These are phyloP conservation scores for Semaprochilodus insignis DNA, from an alignment of 2,797 vertebrate genomes.

Conservation along the genomic window DNA sequence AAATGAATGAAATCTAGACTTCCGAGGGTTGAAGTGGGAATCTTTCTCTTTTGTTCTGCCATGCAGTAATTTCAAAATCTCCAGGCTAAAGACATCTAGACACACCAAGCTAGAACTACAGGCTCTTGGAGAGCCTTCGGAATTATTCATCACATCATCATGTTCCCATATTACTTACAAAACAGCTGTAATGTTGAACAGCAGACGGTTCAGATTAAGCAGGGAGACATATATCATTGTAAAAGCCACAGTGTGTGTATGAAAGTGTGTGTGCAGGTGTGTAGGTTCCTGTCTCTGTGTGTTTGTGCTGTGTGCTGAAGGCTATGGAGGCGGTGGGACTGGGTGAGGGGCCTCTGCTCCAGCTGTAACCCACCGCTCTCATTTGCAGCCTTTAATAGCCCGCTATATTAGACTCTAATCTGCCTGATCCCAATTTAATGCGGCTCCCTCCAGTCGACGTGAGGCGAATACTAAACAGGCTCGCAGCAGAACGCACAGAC, in stretches of 20 bases:
- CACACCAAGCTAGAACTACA: background rate
- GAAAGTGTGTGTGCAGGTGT: conserved; percentile 9
- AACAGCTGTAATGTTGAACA: background rate
- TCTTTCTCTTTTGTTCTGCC: too few relatives aligned
- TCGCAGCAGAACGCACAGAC: conserved; percentile 74
- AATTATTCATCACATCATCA: too few relatives aligned
- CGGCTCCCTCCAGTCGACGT: conserved; percentile 84
- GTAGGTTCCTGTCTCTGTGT: conserved; percentile 27
- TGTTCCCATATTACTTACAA: too few relatives aligned
- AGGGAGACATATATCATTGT: background rate
- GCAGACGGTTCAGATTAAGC: background rate
- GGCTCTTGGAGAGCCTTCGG: too few relatives aligned
- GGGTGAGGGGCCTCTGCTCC: conserved; percentile 71
- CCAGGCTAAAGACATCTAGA: background rate
- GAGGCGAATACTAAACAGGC: conserved; percentile 83
- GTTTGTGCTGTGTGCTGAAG: conserved; percentile 53
- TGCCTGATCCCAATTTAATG: conserved; percentile 99
- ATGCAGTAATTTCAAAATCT: background rate
- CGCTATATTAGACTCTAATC: conserved; percentile 98
- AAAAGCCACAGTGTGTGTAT: conserved; percentile 12
- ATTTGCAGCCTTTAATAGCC: conserved; percentile 94
- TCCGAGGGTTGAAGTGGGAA: too few relatives aligned
- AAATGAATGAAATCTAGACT: too few relatives aligned
- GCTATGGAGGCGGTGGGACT: conserved; percentile 61
- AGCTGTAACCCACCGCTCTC: conserved; percentile 86